Base-by-base conservation (phyloP, 2,113 vertebrate genomes). In the Physeter macrocephalus region DNA sequence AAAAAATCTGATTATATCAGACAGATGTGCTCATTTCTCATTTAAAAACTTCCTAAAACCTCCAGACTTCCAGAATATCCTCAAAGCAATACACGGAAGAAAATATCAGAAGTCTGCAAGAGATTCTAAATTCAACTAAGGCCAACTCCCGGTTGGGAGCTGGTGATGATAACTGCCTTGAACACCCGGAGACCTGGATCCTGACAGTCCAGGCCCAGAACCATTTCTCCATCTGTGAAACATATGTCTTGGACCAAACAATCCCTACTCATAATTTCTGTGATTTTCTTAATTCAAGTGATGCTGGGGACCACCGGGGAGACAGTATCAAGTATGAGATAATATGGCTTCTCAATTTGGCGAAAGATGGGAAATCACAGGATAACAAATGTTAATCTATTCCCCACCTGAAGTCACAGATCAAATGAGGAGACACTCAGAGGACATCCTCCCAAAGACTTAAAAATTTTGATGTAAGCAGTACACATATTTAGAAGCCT, bases 21-120 rank as follows among this genome's bases (percentile, higher is more conserved):
- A 90, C 18, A 72, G 34, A 62, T 0, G 12, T 74, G 69, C 34
- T 87, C 69, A 75, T 93, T 86, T 92, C 62, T 94, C 80, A 92
- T 83, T 62, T 80, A 39, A 92, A 90, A 89, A 41, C 27, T 62
- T 87, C 66, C 82, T 54, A n/a, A 84, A 80, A 71, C n/a, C 29
- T 59, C 39, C 90, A 77, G 11, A n/a, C 61, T 84, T 72, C 61
- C 23, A 69, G 91, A 86, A 67, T 43, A 46, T 36, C 17, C 18
- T 86, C 92, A 84, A 43, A 88, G 78, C 52, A 71, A 52, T 34
- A 54, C 5, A 15, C 4, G 13, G 52, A 12, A 64, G 82, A 52
- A 59, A 17, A 8, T 5, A 3, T 8, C 13, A 49, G 36, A 64
- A 34, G 14, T 23, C 5, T 18, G 25, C 54, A 29, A 64, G 21